Conservation (phyloP, 2,888 invertebrate species). For the Sturmia bella region DNA sequence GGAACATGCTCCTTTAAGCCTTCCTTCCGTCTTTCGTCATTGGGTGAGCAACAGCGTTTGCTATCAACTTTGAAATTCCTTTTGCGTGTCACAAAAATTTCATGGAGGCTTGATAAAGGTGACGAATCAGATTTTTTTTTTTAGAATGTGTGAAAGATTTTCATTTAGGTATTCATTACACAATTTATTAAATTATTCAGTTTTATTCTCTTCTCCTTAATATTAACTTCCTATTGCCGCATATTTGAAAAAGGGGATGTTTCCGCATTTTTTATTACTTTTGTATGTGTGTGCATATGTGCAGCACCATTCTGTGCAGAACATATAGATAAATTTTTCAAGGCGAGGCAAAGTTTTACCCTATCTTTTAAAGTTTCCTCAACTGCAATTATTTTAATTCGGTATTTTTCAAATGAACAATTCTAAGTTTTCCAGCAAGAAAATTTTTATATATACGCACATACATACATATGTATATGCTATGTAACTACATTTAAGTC, state of each 20-base stretch:
- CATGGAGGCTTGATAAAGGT: slow-evolving; percentile 51
- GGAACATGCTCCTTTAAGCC: slow-evolving; percentile 37
- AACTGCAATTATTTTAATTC: no score
- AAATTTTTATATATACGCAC: no score
- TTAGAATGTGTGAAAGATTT: slow-evolving; percentile 58
- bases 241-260: slow-evolving; percentile 31
- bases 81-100: slow-evolving; percentile 60
- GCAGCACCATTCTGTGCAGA: no score
- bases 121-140: slow-evolving; percentile 51
- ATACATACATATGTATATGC: no score
- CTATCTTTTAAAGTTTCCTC: no score
- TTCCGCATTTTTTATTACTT: not conserved
- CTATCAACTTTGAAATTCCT: slow-evolving; percentile 53
- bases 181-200: slow-evolving; percentile 52
- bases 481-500: no score
- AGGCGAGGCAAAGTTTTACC: no score
- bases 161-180: slow-evolving; percentile 59
- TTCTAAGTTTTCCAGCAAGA: no score
- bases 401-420: no score
- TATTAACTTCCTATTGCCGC: not conserved
- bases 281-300: no score
- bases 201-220: slow-evolving; percentile 1
- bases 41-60: slow-evolving; percentile 53
- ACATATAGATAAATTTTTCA: no score
- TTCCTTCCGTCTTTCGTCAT: slow-evolving; percentile 43